Evolutionary conservation across 1,140 invertebrate species (phyloP).

Genomic region (Lordiphosa stackelbergi): DNA sequence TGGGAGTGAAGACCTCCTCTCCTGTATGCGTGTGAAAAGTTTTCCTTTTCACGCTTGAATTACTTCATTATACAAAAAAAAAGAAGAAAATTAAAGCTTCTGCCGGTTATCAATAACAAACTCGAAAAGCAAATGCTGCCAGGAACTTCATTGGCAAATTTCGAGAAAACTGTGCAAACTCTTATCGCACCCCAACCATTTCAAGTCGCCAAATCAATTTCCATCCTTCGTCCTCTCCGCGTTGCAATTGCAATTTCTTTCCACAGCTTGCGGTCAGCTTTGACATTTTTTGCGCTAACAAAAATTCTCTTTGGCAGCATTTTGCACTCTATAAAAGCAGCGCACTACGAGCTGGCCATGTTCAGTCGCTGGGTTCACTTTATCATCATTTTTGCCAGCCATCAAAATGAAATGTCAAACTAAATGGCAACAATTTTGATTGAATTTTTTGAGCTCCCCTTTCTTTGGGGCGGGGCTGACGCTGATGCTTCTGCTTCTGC

Average conservation of each 20-base stretch:
- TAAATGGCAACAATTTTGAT: slow-evolving; percentile 75
- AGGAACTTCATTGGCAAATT: slow-evolving; percentile 33
- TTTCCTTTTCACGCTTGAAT: slow-evolving; percentile 65
- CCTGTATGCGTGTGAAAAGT: slow-evolving; percentile 36
- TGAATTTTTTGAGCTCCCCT: slow-evolving; percentile 56
- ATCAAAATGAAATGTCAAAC: slow-evolving; percentile 75
- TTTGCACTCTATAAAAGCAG: slow-evolving; percentile 60
- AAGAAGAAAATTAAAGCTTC: slow-evolving; percentile 59
- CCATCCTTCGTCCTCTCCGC: slow-evolving; percentile 2
- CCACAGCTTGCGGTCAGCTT: slow-evolving; percentile 62
- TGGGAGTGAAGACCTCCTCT: slow-evolving; percentile 27
- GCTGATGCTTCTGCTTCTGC: slow-evolving; percentile 3
- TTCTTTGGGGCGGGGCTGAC: slow-evolving; percentile 7
- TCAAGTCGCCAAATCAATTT: slow-evolving; percentile 60
- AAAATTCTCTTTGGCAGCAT: slow-evolving; percentile 50
- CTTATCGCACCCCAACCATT: slow-evolving; percentile 53
- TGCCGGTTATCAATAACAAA: slow-evolving; percentile 25
- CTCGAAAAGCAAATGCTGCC: not conserved
- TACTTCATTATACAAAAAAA: slow-evolving; percentile 58
- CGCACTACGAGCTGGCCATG: slow-evolving; percentile 27
- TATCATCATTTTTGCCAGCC: slow-evolving; percentile 61
- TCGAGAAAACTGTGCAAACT: slow-evolving; percentile 42
- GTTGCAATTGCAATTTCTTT: slow-evolving; percentile 19
- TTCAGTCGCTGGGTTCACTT: slow-evolving; percentile 51
- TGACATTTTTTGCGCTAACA: slow-evolving; percentile 42